Percentiles rank a stretch among this genome's conserved stretches.
Conservation (phyloP, 1,140 invertebrate genomes). For the Caerostris extrusa region DNA sequence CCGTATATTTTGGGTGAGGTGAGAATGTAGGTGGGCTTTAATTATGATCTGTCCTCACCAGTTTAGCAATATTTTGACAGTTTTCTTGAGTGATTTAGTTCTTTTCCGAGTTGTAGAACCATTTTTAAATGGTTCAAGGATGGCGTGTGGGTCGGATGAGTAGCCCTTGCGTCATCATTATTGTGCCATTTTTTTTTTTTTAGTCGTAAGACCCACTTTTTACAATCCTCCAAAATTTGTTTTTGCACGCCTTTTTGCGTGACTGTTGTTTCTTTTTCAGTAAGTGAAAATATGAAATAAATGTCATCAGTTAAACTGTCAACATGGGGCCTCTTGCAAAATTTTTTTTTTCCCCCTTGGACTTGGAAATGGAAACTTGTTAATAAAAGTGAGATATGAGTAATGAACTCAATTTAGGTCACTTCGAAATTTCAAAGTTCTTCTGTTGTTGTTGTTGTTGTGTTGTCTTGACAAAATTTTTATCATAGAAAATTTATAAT, state of each 20-base stretch:
- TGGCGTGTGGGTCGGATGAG: background rate
- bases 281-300: background rate
- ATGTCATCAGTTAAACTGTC: background rate
- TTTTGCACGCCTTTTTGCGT: background rate
- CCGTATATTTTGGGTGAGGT: background rate
- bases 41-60: background rate
- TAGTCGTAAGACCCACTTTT: background rate
- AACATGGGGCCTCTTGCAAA: background rate
- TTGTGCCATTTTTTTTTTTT: constrained; percentile 16
- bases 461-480: too few relatives aligned
- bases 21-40: constrained; percentile 41
- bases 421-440: too few relatives aligned
- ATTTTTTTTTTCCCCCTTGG: background rate
- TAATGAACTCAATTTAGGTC: too few relatives aligned
- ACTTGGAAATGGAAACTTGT: too few relatives aligned
- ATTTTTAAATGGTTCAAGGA: constrained; percentile 57
- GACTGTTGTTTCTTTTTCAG: background rate
- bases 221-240: background rate
- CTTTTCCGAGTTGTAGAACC: constrained; percentile 10
- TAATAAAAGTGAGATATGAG: too few relatives aligned
- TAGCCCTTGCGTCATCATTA: constrained; percentile 3
- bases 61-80: constrained; percentile 63
- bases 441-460: too few relatives aligned
- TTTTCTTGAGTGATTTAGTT: constrained; percentile 6
- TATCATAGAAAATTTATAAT: too few relatives aligned